phyloP scores from a whole-genome alignment of 2,888 invertebrate species.

The Andrena flavipes region DNA sequence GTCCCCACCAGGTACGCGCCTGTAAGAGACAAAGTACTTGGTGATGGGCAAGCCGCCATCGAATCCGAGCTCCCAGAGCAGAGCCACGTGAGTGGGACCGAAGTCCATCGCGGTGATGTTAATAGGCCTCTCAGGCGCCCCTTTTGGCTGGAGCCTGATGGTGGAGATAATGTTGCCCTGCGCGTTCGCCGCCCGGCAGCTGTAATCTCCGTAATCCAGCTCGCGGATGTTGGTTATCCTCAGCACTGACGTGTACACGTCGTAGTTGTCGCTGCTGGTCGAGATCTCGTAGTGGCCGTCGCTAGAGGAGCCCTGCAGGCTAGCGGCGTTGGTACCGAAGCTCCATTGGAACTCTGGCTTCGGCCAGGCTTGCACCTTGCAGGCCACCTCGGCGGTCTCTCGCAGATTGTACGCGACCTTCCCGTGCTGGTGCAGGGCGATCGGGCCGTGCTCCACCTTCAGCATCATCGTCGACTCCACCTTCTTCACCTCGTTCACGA shows the following conservation, averaged over 20 bases:
- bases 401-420: slow-evolving; percentile 95
- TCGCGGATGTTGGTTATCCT: slow-evolving; percentile 90
- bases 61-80: slow-evolving; percentile 95
- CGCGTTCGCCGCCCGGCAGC: slow-evolving; percentile 94
- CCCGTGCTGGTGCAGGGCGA: slow-evolving; percentile 93
- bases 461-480: slow-evolving; percentile 96
- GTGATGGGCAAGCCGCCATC: slow-evolving; percentile 95
- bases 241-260: slow-evolving; percentile 93
- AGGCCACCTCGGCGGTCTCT: slow-evolving; percentile 94
- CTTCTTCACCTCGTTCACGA: slow-evolving; percentile 95
- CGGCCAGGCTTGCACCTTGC: slow-evolving; percentile 96
- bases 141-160: slow-evolving; percentile 93
- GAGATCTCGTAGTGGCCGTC: slow-evolving; percentile 95
- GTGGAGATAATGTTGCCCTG: slow-evolving; percentile 91
- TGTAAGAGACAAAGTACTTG: slow-evolving; percentile 94
- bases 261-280: slow-evolving; percentile 92
- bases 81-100: slow-evolving; percentile 92
- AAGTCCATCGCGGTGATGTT: slow-evolving; percentile 90
- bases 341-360: slow-evolving; percentile 97
- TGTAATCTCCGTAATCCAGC: slow-evolving; percentile 96
- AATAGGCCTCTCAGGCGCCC: slow-evolving; percentile 93
- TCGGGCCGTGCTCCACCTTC: slow-evolving; percentile 96
- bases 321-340: slow-evolving; percentile 90
- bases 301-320: slow-evolving; percentile 90
- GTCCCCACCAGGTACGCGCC: slow-evolving; percentile 88